These are phyloP conservation scores for Ctenoplectra terminalis DNA, from an alignment of 1,140 invertebrate species.

Conservation along the genomic window DNA sequence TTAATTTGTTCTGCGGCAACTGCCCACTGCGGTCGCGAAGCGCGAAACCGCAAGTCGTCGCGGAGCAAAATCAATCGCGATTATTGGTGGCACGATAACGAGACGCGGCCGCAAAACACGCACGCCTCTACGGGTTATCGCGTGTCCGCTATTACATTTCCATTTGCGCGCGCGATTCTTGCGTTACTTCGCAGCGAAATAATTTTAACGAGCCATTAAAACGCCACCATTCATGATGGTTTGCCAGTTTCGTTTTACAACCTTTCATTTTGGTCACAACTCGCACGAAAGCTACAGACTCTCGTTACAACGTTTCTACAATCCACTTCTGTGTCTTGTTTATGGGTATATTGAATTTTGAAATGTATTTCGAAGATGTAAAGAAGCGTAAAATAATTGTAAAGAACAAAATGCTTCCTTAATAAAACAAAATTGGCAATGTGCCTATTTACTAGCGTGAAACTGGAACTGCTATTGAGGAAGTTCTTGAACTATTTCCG, in stretches of 20 bases:
- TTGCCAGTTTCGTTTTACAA: background rate
- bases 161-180: background rate
- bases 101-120: background rate
- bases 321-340: no score
- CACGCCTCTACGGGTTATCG: background rate
- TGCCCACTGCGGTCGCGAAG: background rate
- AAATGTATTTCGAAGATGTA: background rate
- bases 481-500: background rate
- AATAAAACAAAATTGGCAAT: background rate
- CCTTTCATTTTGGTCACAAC: background rate
- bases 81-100: conserved; percentile 24
- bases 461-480: background rate
- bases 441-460: background rate
- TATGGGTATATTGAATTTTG: background rate
- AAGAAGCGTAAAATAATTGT: background rate
- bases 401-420: background rate
- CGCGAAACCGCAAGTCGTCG: background rate
- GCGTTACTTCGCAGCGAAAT: background rate
- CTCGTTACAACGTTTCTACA: no score
- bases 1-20: background rate
- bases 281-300: background rate
- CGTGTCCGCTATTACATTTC: conserved; percentile 9
- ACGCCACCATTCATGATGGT: background rate
- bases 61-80: conserved; percentile 32
- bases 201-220: conserved; percentile 5